Percentiles rank a stretch among this genome's conserved stretches.
phyloP scores from a whole-genome alignment of 2,113 vertebrate genomes.

The Tetraodon nigroviridis region DNA sequence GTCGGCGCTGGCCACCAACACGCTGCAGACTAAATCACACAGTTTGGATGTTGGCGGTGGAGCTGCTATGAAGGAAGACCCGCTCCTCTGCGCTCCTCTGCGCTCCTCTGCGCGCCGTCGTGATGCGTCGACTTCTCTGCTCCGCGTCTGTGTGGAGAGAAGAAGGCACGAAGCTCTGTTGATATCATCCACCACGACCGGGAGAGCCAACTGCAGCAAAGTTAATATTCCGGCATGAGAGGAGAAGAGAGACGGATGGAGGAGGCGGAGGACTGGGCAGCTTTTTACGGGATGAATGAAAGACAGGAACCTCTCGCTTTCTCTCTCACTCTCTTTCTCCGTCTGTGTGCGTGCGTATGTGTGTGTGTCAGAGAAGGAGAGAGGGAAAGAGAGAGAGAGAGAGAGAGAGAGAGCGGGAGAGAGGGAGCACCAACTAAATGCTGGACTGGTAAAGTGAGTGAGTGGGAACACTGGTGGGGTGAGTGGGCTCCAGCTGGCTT shows the following conservation, averaged over 20 bases:
- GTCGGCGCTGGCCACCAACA: too few species aligned
- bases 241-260: neutral
- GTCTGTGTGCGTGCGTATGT: too few species aligned
- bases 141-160: slow-evolving; percentile 35
- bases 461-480: slow-evolving; percentile 57
- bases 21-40: too few species aligned
- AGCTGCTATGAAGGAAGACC: neutral
- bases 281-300: slow-evolving; percentile 53
- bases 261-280: slow-evolving; percentile 32
- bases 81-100: slow-evolving; percentile 15
- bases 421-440: slow-evolving; percentile 23
- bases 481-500: slow-evolving; percentile 47
- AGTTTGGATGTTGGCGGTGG: too few species aligned
- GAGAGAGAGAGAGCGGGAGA: too few species aligned
- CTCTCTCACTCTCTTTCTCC: neutral
- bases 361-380: slow-evolving; percentile 13
- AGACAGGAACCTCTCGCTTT: slow-evolving; percentile 27
- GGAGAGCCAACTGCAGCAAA: slow-evolving; percentile 20
- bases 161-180: slow-evolving; percentile 34
- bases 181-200: slow-evolving; percentile 46
- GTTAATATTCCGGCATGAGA: slow-evolving; percentile 23
- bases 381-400: neutral
- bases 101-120: slow-evolving; percentile 28
- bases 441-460: slow-evolving; percentile 39
- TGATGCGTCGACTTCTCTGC: slow-evolving; percentile 45